Base-by-base conservation (phyloP, 2,888 invertebrate genomes). In the Mesodorylaimus sp. region DNA sequence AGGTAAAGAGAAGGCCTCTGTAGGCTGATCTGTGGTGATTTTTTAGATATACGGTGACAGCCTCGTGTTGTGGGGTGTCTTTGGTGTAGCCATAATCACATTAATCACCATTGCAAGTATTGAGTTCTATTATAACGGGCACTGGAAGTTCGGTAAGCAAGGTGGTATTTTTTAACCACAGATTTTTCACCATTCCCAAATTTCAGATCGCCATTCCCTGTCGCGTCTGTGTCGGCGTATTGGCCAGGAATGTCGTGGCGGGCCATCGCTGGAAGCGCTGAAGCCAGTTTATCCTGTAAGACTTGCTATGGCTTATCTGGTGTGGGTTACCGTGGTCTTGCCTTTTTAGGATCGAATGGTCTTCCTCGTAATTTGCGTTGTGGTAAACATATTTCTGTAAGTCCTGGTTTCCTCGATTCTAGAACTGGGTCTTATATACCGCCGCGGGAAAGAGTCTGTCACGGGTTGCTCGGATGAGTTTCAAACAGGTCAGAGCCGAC, bases 1-100 rank as follows among this genome's bases (percentile, higher is more conserved):
- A n/a, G n/a, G n/a, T n/a, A n/a, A n/a, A n/a, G n/a, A n/a, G n/a
- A n/a, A n/a, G n/a, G n/a, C n/a, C n/a, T n/a, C n/a, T n/a, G n/a
- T n/a, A n/a, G n/a, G n/a, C n/a, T n/a, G n/a, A n/a, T n/a, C n/a
- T n/a, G n/a, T n/a, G n/a, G n/a, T n/a, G n/a, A n/a, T n/a, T n/a
- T n/a, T n/a, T n/a, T n/a, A n/a, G n/a, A n/a, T n/a, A n/a, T n/a
- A n/a, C n/a, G n/a, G n/a, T n/a, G n/a, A n/a, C n/a, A n/a, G n/a
- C n/a, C n/a, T n/a, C n/a, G n/a, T n/a, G n/a, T n/a, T n/a, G n/a
- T n/a, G n/a, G n/a, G n/a, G n/a, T n/a, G n/a, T n/a, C n/a, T n/a
- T n/a, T n/a, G 78, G 81, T 0, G 62, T 79, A 0, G 61, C 79
- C 0, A 81, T 84, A 66, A 69, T 84, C 45, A 43, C 71, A 1